Evolutionary conservation across 2,113 vertebrate species (phyloP).

Genomic region (Lagopus leucura): DNA sequence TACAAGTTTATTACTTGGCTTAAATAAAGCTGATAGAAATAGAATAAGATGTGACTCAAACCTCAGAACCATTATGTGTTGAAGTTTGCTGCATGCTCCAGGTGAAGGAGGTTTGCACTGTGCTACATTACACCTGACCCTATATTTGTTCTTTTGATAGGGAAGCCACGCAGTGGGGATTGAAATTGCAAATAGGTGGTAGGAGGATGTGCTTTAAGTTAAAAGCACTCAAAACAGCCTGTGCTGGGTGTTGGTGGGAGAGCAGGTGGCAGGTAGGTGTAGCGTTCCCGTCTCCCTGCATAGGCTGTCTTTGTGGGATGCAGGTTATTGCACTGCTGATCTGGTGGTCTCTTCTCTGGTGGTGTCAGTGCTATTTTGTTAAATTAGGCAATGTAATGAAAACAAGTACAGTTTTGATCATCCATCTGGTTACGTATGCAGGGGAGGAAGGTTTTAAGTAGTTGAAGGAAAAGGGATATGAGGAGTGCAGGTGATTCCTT

Average conservation of each 20-base stretch:
- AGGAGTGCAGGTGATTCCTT: neutral
- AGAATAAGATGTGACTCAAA: neutral
- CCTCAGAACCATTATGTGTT: neutral
- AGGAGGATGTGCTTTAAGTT: neutral
- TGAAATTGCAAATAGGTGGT: neutral
- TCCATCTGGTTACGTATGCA: neutral
- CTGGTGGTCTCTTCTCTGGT: neutral
- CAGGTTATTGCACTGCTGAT: neutral
- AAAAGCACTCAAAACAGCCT: neutral
- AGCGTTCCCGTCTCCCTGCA: neutral
- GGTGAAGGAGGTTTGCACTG: neutral
- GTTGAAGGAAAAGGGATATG: neutral
- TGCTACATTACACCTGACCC: neutral
- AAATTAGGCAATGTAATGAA: neutral
- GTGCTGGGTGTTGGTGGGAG: neutral
- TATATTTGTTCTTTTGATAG: neutral
- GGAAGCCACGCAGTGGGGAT: neutral
- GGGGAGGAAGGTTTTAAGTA: neutral
- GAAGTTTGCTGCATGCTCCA: neutral
- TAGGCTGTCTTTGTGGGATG: neutral
- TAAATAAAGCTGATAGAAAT: neutral
- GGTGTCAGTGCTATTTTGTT: neutral
- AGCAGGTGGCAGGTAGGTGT: neutral
- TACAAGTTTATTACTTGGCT: neutral
- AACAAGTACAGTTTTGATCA: neutral